Evolutionary conservation across 2,888 invertebrate genomes (phyloP), one percentile per base, ranked within the genome.

Genomic region (Mimumesa dahlbomi): DNA sequence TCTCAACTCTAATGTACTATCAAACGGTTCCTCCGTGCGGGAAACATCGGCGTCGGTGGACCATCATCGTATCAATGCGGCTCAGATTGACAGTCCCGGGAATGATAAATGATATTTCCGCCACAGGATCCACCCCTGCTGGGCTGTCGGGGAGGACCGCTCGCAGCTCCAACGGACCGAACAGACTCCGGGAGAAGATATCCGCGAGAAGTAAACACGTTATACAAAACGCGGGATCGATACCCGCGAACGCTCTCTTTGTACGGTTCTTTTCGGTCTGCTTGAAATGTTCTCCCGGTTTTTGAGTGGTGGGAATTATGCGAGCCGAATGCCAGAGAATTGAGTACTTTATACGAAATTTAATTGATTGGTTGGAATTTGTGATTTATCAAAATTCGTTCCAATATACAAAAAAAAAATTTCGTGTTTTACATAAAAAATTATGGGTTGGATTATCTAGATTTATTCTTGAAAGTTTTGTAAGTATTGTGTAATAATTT

Each of bases 1-100:
- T n/a, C n/a, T n/a, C n/a, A n/a, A n/a, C 9, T 48, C 31, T 48
- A 48, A 48, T 49, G n/a, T 9, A 40, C 19, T 36, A 59, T 56
- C 63, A 50, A 45, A 50, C 49, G 13, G 50, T 13, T 22, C 1
- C 14, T 16, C n/a, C 21, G 38, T 38, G 40, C 14, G 49, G 57
- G 58, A 54, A 75, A 66, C 40, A 73, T 54, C 63, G 79, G 74
- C 82, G 84, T 84, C 83, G 82, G 82, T 79, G 83, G 82, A 83
- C 83, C 82, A 84, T 84, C 84, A 82, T 83, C 85, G 84, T 87
- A 88, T 87, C 87, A 85, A 88, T 87, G 86, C 83, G 83, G 81
- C 78, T 75, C 80, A 86, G 88, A 88, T 88, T 87, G 88, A 87
- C 88, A 87, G 85, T 77, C 77, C 77, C 78, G 83, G 83, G 82